Conservation (phyloP, 2,113 vertebrate species). For the Spilogale gracilis region DNA sequence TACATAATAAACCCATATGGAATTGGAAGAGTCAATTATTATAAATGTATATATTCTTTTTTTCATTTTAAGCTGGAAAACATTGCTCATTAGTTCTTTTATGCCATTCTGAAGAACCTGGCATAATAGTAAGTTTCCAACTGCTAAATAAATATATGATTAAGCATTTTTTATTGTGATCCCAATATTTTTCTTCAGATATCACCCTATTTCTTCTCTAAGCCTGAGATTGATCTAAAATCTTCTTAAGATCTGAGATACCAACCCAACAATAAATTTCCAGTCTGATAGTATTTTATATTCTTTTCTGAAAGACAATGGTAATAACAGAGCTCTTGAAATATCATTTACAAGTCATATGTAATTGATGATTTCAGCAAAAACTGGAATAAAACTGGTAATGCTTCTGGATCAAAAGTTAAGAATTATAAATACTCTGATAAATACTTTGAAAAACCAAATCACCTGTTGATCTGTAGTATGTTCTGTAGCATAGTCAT, state of each 20-base stretch:
- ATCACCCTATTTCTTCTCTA: constrained; percentile 25
- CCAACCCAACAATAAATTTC: constrained; percentile 37
- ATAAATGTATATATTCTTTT: background rate
- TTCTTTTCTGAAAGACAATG: constrained; percentile 26
- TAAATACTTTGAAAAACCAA: constrained; percentile 65
- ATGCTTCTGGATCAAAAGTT: constrained; percentile 27
- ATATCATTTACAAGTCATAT: constrained; percentile 8
- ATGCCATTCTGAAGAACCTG: background rate
- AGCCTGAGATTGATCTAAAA: constrained; percentile 26
- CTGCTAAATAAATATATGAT: background rate
- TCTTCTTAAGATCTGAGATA: constrained; percentile 32
- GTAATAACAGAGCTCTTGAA: background rate
- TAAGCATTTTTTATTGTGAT: constrained; percentile 55
- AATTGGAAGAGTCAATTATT: constrained; percentile 58
- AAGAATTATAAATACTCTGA: constrained; percentile 53
- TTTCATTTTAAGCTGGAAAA: constrained; percentile 51
- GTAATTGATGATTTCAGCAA: background rate
- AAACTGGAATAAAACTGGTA: constrained; percentile 59
- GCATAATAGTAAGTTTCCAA: background rate
- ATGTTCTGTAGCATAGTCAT: constrained; percentile 92
- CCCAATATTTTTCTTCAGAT: constrained; percentile 47
- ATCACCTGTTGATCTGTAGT: constrained; percentile 91
- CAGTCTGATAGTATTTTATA: background rate
- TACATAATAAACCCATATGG: constrained; percentile 26
- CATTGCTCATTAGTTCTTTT: constrained; percentile 40